A percentile compares a stretch with the other conserved stretches of the same genome.
Evolutionary conservation across 2,113 vertebrate species (phyloP).

Genomic region (Campylomormyrus numenius): DNA sequence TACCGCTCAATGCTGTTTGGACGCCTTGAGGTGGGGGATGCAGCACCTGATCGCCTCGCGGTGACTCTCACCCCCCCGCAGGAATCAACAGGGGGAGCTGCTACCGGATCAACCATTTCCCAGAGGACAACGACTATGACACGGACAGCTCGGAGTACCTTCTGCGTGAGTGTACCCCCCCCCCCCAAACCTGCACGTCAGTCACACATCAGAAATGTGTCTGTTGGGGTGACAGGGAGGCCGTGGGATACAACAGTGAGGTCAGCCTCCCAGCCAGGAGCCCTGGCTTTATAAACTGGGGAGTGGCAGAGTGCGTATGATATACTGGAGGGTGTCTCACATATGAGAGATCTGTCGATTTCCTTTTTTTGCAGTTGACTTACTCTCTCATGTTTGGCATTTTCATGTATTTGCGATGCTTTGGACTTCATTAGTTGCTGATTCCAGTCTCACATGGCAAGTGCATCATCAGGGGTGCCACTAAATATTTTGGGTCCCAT

Average conservation of each 20-base stretch:
- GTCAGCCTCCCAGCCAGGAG: background rate
- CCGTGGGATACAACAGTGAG: background rate
- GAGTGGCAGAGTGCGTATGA: background rate
- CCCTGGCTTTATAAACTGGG: background rate
- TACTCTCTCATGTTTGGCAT: background rate
- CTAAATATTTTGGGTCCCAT: background rate
- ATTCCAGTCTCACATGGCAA: background rate
- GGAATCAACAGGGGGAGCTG: conserved; percentile 93
- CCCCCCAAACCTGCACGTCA: background rate
- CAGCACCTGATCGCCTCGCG: conserved; percentile 14
- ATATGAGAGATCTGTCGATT: background rate
- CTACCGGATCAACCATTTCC: conserved; percentile 97
- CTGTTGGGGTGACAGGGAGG: background rate
- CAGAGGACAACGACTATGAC: conserved; percentile 96
- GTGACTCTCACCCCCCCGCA: conserved; percentile 37
- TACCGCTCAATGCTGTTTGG: no score
- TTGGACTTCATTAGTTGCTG: background rate
- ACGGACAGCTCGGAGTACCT: conserved; percentile 98
- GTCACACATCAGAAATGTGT: background rate
- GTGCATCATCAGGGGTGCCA: background rate
- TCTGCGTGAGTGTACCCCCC: conserved; percentile 73
- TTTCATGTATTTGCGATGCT: background rate
- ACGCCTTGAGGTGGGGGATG: background rate
- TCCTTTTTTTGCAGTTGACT: background rate
- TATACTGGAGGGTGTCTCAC: background rate